Conservation (phyloP, 1,140 invertebrate species). For the Heliconius eleuchia region DNA sequence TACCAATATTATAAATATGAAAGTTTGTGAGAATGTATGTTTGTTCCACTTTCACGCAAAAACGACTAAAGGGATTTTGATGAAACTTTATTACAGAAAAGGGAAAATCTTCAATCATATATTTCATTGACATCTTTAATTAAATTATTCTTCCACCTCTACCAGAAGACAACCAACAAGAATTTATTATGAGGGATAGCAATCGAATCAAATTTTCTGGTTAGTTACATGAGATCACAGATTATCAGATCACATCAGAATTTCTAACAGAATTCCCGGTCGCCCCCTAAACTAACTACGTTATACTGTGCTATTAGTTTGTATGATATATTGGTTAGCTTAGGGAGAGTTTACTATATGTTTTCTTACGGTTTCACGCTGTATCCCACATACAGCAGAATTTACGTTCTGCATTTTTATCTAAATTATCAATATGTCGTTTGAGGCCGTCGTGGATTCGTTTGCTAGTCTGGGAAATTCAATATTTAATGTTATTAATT, state of each 20-base stretch:
- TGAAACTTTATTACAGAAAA: no score
- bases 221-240: slow-evolving; percentile 13
- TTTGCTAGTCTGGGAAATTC: no score
- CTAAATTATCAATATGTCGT: no score
- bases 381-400: no score
- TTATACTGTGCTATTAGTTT: slow-evolving; percentile 6
- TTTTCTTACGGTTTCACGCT: background rate
- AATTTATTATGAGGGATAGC: slow-evolving; percentile 19
- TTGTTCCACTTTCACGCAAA: no score
- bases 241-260: slow-evolving; percentile 15
- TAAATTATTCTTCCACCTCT: background rate
- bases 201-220: slow-evolving; percentile 14
- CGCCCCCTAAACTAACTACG: background rate
- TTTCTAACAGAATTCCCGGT: slow-evolving; percentile 7
- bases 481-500: no score
- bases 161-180: background rate
- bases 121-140: background rate
- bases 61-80: no score
- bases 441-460: no score
- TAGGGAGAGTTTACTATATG: background rate
- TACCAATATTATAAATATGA: no score
- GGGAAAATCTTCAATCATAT: background rate
- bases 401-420: no score
- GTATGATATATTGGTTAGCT: background rate
- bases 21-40: no score